Evolutionary conservation across 1,140 invertebrate species (phyloP), one percentile per base, ranked within the genome.

Genomic region (Pollicipes pollicipes): DNA sequence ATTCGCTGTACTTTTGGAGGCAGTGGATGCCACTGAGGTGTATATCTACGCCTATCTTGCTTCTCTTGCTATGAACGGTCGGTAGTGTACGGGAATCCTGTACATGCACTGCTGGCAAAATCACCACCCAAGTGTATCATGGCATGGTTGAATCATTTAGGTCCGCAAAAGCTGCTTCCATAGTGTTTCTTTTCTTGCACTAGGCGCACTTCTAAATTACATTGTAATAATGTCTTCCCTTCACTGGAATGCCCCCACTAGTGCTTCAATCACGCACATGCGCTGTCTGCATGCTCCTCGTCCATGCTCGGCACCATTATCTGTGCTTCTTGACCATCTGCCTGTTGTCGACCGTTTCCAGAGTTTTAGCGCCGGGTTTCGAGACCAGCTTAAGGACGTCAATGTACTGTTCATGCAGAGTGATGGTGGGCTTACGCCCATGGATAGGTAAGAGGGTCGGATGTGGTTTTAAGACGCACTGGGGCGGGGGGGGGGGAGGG

Each of bases 351-450:
- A 69, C 30, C 32, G 37, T 17, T 30, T 69, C 27, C 72, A 87
- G 79, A 85, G 91, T 27, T 99, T 99, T 79, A 82, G 88, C 3
- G 83, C 85, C 0, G 95, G 95, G 0, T 99, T 99, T 78, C 86
- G 89, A 74, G 83, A 90, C 75, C 84, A 88, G 71, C 78, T 97
- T 58, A 78, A 85, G 77, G 86, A 84, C 13, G 86, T 90, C 1
- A 91, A 91, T 78, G 93, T 99, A 0, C 82, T 98, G 1, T 99
- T 99, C 76, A 99, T 99, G 97, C 95, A 98, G 81, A 96, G 93
- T 70, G 96, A 99, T 83, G 97, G 97, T 28, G 97, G 97, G 70
- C 81, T 99, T 17, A 98, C 95, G 21, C 89, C 91, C n/a, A 96
- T 97, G 87, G 82, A 90, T 68, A 83, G 83, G 90, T 93, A 27